Evolutionary conservation across 92 coral and sea anemone species (phyloP), one percentile per base, ranked within the genome.

Genomic region (Zoanthus gigantus): DNA sequence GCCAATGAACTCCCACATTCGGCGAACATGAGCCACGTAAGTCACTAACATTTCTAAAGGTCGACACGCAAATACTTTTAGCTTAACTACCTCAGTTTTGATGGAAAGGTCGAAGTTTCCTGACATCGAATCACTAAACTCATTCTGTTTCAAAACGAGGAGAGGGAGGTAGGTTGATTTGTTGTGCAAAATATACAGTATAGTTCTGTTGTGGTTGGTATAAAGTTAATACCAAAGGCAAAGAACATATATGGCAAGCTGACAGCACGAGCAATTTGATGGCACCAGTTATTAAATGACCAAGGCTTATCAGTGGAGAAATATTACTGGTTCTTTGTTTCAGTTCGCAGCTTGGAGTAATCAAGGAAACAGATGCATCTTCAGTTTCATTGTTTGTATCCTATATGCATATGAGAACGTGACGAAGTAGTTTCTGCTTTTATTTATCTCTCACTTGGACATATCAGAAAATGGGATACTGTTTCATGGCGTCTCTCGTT

Each of bases 1-100:
- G 60, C 44, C 28, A 65, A 72, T 81, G 74, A 81, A 81, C 85
- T 58, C 74, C 85, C 74, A 80, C 30, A 61, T 79, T 76, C 56
- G 58, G 42, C 57, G 58, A 46, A 28, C 57, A 23, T 46, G 75
- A 81, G 47, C 10, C 75, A 23, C 50, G 83, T 37, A 50, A 81
- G 85, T 81, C 23, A 23, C 23, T 81, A 61, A 44, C 85, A 66
- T 68, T 81, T 65, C 85, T 66, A 23, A 66, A 81, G 74, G 47
- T 50, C 28, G 45, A 10, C 85, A 23, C 85, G 29, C 42, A 16
- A 72, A 58, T 58, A 34, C 72, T 31, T 23, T 13, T 47, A n/a
- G 17, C 47, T 54, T 13, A 37, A 37, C 42, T 53, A 45, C 42
- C 30, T 53, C 52, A 28, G 82, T 58, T 17, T 44, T 3, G n/a